Base-by-base conservation (phyloP, 2,797 vertebrate genomes). In the Tragelaphus eurycerus region DNA sequence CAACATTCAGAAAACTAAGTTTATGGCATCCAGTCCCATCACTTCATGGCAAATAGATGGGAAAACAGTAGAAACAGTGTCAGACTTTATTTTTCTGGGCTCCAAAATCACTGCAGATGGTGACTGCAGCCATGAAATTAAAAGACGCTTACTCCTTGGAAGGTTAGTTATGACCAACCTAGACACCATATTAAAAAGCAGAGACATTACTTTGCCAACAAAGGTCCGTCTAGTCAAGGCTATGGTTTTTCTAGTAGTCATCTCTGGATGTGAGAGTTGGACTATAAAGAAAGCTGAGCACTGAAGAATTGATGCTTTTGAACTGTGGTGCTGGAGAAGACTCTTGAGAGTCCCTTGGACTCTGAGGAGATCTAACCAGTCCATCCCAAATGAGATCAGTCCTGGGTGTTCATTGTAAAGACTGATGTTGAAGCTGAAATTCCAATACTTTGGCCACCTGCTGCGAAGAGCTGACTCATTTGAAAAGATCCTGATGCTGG, bases 201-300 rank as follows among this genome's bases (percentile, higher is more conserved):
- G n/a, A 67, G n/a, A 67, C 17, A 34, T 19, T 67, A 34, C 17
- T 34, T 67, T 67, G 64, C 21, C n/a, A 34, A 67, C n/a, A 67
- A 67, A 34, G 2, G 9, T 67, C 4, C 0, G 0, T 67, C 64
- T 67, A 12, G n/a, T 67, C 4, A 67, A 67, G 9, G 9, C 9
- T 67, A 67, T 67, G n/a, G n/a, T 67, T 67, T 67, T 67, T 67
- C 64, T n/a, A 34, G 17, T 34, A 21, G 17, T 34, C 17, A 12
- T 67, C 9, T 67, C 21, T 67, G n/a, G n/a, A 67, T 34, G 9
- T 34, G 9, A 67, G n/a, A 34, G 4, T 11, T 34, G 17, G n/a
- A 34, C 17, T 21, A 2, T 67, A 10, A 34, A 67, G n/a, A 34
- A 67, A 67, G 17, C 19, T 1, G 2, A 34, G 1, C 1, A 1